Conservation (phyloP, 1,140 invertebrate genomes). For the Aphelinus certus region DNA sequence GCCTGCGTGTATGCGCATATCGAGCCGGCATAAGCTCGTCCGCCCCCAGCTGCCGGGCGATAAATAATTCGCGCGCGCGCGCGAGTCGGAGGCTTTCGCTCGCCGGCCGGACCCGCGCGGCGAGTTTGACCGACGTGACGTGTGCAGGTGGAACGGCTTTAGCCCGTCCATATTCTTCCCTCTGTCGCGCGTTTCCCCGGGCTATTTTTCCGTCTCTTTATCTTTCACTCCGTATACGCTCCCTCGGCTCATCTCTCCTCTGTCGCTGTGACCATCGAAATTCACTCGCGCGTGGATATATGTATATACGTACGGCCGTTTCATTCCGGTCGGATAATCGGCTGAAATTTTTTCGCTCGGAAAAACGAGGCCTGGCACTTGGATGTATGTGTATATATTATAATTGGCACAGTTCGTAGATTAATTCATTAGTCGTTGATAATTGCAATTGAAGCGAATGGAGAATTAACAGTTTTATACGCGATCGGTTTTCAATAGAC, state of each 20-base stretch:
- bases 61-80: conserved; percentile 45
- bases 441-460: no score
- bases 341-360: no score
- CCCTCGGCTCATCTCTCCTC: conserved; percentile 33
- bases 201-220: conserved; percentile 41
- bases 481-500: no score
- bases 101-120: conserved; percentile 22
- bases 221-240: conserved; percentile 40
- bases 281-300: no score
- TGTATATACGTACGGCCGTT: no score
- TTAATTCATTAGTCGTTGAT: no score
- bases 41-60: conserved; percentile 6
- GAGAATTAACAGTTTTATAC: no score
- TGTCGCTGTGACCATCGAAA: no score
- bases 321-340: no score
- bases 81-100: conserved; percentile 4
- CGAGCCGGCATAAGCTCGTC: conserved; percentile 9
- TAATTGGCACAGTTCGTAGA: no score
- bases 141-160: background rate
- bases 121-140: conserved; percentile 54
- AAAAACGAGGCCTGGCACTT: no score
- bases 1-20: background rate
- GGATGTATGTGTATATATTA: no score
- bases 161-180: conserved; percentile 27
- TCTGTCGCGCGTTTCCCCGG: conserved; percentile 24